Evolutionary conservation across 2,888 invertebrate genomes (phyloP).

Genomic region (Cheilosia vernalis): DNA sequence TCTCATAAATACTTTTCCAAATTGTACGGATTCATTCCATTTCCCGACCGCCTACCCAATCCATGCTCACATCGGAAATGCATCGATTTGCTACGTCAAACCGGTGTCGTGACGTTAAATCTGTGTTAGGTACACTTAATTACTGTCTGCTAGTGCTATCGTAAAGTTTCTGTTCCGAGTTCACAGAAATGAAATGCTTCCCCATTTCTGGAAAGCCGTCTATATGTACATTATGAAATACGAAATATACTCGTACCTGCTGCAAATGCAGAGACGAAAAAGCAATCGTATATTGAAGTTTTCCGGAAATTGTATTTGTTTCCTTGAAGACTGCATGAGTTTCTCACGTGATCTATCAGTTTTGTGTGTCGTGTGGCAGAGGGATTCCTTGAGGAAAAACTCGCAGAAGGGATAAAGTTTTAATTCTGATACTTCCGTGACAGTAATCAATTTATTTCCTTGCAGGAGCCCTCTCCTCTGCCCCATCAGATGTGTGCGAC

Average conservation of each 20-base stretch:
- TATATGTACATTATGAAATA: neutral
- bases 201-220: conserved; percentile 14
- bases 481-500: conserved; percentile 35
- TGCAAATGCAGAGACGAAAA: conserved; percentile 61
- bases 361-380: conserved; percentile 42
- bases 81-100: conserved; percentile 53
- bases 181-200: conserved; percentile 39
- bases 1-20: neutral
- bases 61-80: conserved; percentile 24
- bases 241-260: conserved; percentile 4
- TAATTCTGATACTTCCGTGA: conserved; percentile 81
- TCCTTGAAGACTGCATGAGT: conserved; percentile 71
- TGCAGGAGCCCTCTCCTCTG: conserved; percentile 16
- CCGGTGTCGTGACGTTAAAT: conserved; percentile 63
- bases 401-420: conserved; percentile 75
- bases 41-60: neutral
- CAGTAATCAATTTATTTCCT: conserved; percentile 83
- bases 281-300: conserved; percentile 73
- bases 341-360: conserved; percentile 76
- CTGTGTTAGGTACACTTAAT: conserved; percentile 59
- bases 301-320: conserved; percentile 78
- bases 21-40: neutral
- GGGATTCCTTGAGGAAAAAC: conserved; percentile 41
- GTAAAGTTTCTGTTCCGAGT: conserved; percentile 48
- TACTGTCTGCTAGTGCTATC: conserved; percentile 63